Evolutionary conservation across 2,888 invertebrate genomes (phyloP), one percentile per base, ranked within the genome.

Genomic region (Melinaea marsaeus): DNA sequence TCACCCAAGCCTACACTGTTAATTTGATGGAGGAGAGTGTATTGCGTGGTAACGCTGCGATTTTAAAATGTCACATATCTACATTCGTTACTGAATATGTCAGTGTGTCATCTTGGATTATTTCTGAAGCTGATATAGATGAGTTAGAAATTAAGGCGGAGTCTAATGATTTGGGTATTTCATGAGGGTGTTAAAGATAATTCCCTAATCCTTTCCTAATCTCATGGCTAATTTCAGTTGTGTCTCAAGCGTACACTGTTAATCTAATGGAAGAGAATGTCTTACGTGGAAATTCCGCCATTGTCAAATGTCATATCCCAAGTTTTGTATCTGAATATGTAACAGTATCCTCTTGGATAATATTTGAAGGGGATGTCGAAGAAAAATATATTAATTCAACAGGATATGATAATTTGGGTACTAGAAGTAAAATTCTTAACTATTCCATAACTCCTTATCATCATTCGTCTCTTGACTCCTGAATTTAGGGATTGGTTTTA

Each of bases 221-320:
- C 63, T 45, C 57, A 22, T 22, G 22, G 22, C 22, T 22, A 22
- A 60, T 86, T 94, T 92, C 94, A 97, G 97, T 97, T 88, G 96
- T 97, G 76, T 95, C 96, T 78, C 97, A 97, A 92, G 93, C 93
- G 67, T 97, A 96, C 89, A 94, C 94, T 77, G 95, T 96, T 74
- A 97, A 97, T 92, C 95, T 97, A 79, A 96, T 97, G 96, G 97
- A 97, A 85, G 97, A 97, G 86, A 96, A 97, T 87, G 96, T 97
- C 72, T 92, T 97, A 76, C 94, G 95, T 79, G 97, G 97, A 79
- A 97, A 97, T 90, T 94, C 96, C 72, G 97, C 96, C 72, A 95
- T 97, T 83, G 92, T 97, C 79, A 97, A 97, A 92, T 97, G 97
- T 92, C 96, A 96, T 90, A 96, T 97, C 86, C 97, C 97, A 77